These are phyloP conservation scores for Rutpela maculata DNA, from an alignment of 2,888 invertebrate species.

Conservation along the genomic window DNA sequence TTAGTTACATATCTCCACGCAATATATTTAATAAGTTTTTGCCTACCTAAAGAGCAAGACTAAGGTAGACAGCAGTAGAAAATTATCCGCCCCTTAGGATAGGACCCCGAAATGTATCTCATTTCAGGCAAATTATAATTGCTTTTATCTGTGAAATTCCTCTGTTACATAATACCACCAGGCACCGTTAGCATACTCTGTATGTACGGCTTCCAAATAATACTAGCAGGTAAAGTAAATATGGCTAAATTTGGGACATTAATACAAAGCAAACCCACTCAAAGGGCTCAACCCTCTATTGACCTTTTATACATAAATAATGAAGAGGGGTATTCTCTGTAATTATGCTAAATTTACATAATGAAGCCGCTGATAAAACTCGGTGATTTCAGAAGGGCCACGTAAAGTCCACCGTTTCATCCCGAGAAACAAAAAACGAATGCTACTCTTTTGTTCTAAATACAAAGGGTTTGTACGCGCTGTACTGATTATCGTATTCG, in stretches of 20 bases:
- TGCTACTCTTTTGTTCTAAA: background rate
- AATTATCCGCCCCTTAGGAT: background rate
- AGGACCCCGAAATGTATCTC: background rate
- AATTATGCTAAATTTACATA: constrained; percentile 10
- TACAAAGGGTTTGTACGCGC: background rate
- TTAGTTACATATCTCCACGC: too few species aligned
- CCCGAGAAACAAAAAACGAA: background rate
- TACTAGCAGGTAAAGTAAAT: constrained; percentile 5
- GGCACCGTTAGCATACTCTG: background rate
- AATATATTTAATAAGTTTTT: too few species aligned
- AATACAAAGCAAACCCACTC: constrained; percentile 17
- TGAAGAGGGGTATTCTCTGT: background rate
- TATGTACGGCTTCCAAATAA: background rate
- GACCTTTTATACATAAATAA: constrained; percentile 24
- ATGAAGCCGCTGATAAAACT: constrained; percentile 5
- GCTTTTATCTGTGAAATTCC: background rate
- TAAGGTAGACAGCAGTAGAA: background rate
- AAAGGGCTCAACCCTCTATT: constrained; percentile 19
- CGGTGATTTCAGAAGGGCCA: background rate
- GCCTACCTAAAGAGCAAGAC: background rate
- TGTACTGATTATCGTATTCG: background rate
- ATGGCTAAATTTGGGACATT: constrained; percentile 5
- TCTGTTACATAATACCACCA: background rate
- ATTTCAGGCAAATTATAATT: background rate
- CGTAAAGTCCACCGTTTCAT: background rate